Percentiles rank a stretch among this genome's conserved stretches.
Evolutionary conservation across 2,113 vertebrate species (phyloP).

Genomic region (Pseudopipra pipra): DNA sequence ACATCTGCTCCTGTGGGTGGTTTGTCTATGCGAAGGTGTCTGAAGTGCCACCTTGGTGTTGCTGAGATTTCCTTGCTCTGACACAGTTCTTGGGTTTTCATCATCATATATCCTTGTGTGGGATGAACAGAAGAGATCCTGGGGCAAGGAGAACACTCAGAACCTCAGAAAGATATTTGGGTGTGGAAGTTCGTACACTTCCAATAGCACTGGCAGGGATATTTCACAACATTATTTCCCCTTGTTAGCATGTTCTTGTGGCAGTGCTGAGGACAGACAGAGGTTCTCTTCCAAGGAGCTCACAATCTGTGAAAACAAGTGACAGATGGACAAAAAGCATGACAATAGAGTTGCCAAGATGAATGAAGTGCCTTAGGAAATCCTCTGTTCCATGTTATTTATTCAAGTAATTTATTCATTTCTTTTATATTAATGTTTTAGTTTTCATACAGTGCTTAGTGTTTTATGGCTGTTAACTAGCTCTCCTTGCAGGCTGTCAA

Average conservation of each 20-base stretch:
- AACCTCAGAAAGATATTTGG: not conserved
- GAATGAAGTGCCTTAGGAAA: not conserved
- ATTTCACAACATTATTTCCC: not conserved
- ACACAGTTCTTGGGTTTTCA: not conserved
- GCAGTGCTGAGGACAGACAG: not conserved
- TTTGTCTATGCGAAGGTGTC: not conserved
- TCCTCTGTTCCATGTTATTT: not conserved
- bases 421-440: not conserved
- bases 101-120: not conserved
- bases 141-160: not conserved
- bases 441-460: not conserved
- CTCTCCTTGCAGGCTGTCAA: not conserved
- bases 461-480: not conserved
- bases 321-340: not conserved
- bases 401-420: not conserved
- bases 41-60: not conserved
- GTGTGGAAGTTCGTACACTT: not conserved
- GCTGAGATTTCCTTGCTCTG: not conserved
- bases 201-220: not conserved
- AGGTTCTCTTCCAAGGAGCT: not conserved
- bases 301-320: not conserved
- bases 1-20: not conserved
- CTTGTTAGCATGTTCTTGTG: not conserved
- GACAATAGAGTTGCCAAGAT: not conserved
- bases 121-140: not conserved